These are phyloP conservation scores for Onthophagus sagittarius DNA, from an alignment of 2,888 invertebrate genomes.

Conservation along the genomic window DNA sequence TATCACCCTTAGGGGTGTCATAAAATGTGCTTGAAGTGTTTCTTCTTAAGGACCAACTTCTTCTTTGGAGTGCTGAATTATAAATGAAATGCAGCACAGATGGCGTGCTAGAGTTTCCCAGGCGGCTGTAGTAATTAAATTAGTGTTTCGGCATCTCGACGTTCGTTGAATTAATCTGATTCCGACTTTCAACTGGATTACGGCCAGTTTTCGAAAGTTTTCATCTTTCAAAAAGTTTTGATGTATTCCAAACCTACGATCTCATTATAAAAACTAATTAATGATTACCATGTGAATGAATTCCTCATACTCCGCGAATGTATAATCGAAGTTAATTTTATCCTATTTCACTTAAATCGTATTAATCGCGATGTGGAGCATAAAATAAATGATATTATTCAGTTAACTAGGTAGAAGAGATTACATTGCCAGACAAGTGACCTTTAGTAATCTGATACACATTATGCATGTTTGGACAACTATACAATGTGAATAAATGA, in stretches of 20 bases:
- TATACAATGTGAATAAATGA: background rate
- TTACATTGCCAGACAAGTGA: background rate
- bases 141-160: background rate
- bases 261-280: too few species aligned
- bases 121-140: background rate
- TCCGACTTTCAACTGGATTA: background rate
- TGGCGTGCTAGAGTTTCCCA: background rate
- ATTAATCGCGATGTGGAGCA: background rate
- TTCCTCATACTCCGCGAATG: too few species aligned
- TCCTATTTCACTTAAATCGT: too few species aligned
- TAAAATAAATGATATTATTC: background rate
- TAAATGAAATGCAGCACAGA: background rate
- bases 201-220: background rate
- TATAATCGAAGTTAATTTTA: too few species aligned
- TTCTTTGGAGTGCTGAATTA: background rate
- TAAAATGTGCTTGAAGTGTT: background rate
- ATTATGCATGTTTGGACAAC: background rate
- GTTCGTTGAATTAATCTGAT: background rate
- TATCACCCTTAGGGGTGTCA: background rate
- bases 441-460: background rate
- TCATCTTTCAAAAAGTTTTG: background rate
- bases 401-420: background rate
- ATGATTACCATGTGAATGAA: too few species aligned
- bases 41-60: background rate
- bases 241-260: too few species aligned